Conservation (phyloP, 2,113 vertebrate species). For the Notarius quadriscutis region DNA sequence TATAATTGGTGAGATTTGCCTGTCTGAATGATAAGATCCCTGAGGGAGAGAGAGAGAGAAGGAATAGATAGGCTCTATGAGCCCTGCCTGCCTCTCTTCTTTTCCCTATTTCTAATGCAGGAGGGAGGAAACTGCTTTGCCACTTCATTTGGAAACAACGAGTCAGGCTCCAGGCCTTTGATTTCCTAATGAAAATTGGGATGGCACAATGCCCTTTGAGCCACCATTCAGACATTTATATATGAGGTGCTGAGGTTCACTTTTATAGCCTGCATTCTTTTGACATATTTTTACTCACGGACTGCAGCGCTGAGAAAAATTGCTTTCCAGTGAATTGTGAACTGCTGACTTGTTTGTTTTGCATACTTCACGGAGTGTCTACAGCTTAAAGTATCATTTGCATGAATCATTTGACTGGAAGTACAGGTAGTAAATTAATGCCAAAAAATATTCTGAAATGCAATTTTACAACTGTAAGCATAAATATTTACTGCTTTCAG, state of each 20-base stretch:
- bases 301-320: conserved; percentile 32
- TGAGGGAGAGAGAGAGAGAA: conserved; percentile 57
- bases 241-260: background rate
- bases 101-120: background rate
- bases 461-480: conserved; percentile 48
- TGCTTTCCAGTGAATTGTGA: conserved; percentile 35
- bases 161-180: conserved; percentile 21
- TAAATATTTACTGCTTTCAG: conserved; percentile 44
- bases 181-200: conserved; percentile 35
- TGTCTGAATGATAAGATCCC: conserved; percentile 74
- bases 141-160: conserved; percentile 29
- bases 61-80: conserved; percentile 37
- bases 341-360: conserved; percentile 55
- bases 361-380: conserved; percentile 33
- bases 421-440: conserved; percentile 50
- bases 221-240: conserved; percentile 20
- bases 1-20: conserved; percentile 79
- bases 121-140: background rate
- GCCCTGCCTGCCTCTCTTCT: conserved; percentile 8
- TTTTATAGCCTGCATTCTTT: conserved; percentile 21
- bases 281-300: conserved; percentile 19
- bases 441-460: conserved; percentile 29
- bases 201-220: background rate
- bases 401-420: conserved; percentile 53
- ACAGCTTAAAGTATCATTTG: conserved; percentile 51